Evolutionary conservation across 1,140 invertebrate genomes (phyloP).

Genomic region (Philopotamus ludificatus): DNA sequence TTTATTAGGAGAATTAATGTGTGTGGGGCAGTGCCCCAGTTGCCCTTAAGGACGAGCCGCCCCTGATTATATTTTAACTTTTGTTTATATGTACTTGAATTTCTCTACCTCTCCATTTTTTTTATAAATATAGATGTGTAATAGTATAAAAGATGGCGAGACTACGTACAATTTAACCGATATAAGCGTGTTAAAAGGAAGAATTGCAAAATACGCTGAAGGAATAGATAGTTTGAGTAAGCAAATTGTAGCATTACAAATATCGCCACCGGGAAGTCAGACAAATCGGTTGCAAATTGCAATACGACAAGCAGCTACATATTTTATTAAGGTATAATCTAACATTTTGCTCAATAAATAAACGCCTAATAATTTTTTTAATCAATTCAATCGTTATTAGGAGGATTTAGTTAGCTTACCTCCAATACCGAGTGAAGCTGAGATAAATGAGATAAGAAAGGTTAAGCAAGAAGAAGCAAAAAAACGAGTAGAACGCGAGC

Average conservation of each 20-base stretch:
- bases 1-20: too few relatives aligned
- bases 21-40: too few relatives aligned
- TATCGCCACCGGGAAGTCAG: slow-evolving; percentile 60
- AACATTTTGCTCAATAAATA: slow-evolving; percentile 53
- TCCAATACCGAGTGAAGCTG: slow-evolving; percentile 51
- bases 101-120: too few relatives aligned
- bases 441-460: slow-evolving; percentile 50
- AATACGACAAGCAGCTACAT: slow-evolving; percentile 60
- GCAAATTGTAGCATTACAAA: slow-evolving; percentile 70
- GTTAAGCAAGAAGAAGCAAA: slow-evolving; percentile 50
- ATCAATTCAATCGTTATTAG: slow-evolving; percentile 38
- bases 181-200: slow-evolving; percentile 76
- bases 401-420: slow-evolving; percentile 51
- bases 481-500: slow-evolving; percentile 49
- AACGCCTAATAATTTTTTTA: slow-evolving; percentile 55
- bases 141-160: slow-evolving; percentile 74
- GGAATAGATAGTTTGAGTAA: slow-evolving; percentile 82
- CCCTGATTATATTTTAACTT: too few relatives aligned
- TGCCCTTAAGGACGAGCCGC: too few relatives aligned
- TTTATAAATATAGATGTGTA: slow-evolving; percentile 55
- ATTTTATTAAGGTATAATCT: slow-evolving; percentile 64
- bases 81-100: too few relatives aligned
- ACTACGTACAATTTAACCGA: slow-evolving; percentile 80
- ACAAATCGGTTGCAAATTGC: slow-evolving; percentile 61
- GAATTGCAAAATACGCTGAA: slow-evolving; percentile 84